Conservation (phyloP, 2,888 invertebrate species). For the Leptarthrus brevirostris region DNA sequence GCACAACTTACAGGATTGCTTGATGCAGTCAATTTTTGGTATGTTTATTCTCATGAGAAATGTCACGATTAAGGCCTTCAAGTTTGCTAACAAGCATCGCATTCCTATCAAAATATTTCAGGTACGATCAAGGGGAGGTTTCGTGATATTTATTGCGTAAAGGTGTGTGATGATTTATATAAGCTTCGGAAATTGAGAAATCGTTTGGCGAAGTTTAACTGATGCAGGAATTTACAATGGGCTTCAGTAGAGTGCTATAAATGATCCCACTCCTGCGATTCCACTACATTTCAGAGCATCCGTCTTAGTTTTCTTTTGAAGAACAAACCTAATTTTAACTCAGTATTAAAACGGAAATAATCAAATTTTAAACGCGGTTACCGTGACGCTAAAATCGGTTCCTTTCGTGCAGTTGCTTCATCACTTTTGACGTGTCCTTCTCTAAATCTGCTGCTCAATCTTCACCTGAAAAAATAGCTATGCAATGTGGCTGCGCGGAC, state of each 20-base stretch:
- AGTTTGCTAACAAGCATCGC: constrained; percentile 16
- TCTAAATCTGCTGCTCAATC: constrained; percentile 23
- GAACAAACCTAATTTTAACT: no score
- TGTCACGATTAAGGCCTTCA: constrained; percentile 37
- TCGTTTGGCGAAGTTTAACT: no score
- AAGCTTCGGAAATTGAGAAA: no score
- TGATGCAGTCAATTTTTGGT: neutral
- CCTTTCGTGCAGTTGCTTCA: neutral
- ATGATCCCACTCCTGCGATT: no score
- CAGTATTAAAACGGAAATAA: constrained; percentile 17
- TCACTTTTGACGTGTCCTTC: neutral
- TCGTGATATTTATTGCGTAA: constrained; percentile 17
- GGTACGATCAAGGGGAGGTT: constrained; percentile 21
- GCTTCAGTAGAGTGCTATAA: no score
- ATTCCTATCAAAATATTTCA: constrained; percentile 37
- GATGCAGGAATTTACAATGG: no score
- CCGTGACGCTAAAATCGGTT: constrained; percentile 9
- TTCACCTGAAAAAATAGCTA: neutral
- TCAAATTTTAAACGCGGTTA: constrained; percentile 3
- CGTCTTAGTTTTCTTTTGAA: no score
- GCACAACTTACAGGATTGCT: constrained; percentile 10
- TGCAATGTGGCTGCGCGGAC: no score
- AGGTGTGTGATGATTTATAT: no score
- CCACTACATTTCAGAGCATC: no score
- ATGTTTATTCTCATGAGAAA: constrained; percentile 31